phyloP scores from a whole-genome alignment of 1,140 invertebrate species.

The Panulirus ornatus region DNA sequence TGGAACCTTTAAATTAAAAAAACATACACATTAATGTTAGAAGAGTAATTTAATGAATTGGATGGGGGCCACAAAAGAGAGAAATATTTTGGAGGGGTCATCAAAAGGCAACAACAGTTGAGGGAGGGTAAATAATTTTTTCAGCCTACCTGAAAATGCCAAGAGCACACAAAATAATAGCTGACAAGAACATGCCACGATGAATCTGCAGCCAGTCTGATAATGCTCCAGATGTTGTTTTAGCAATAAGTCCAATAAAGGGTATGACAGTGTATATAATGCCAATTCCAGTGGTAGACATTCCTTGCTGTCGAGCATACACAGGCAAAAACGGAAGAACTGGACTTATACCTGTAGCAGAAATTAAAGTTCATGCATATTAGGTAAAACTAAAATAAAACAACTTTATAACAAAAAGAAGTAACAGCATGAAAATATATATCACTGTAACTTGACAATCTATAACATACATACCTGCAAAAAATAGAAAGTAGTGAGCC shows the following conservation, averaged over 20 bases:
- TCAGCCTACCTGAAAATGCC: slow-evolving; percentile 82
- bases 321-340: slow-evolving; percentile 89
- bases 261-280: slow-evolving; percentile 88
- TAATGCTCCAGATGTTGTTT: slow-evolving; percentile 88
- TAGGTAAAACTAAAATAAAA: neutral
- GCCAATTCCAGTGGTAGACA: slow-evolving; percentile 84
- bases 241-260: slow-evolving; percentile 87
- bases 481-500: slow-evolving; percentile 91
- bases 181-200: slow-evolving; percentile 86
- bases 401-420: no score
- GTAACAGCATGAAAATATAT: no score
- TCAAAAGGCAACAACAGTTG: no score
- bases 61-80: no score
- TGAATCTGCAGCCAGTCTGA: slow-evolving; percentile 89
- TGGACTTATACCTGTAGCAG: slow-evolving; percentile 84
- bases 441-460: no score
- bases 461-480: no score
- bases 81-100: no score
- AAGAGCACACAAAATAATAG: slow-evolving; percentile 84
- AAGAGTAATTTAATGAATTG: no score
- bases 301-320: slow-evolving; percentile 89
- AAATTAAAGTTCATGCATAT: neutral
- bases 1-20: no score
- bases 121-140: no score
- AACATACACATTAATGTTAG: no score